Evolutionary conservation across 2,113 vertebrate species (phyloP).

Genomic region (Vicugna pacos): DNA sequence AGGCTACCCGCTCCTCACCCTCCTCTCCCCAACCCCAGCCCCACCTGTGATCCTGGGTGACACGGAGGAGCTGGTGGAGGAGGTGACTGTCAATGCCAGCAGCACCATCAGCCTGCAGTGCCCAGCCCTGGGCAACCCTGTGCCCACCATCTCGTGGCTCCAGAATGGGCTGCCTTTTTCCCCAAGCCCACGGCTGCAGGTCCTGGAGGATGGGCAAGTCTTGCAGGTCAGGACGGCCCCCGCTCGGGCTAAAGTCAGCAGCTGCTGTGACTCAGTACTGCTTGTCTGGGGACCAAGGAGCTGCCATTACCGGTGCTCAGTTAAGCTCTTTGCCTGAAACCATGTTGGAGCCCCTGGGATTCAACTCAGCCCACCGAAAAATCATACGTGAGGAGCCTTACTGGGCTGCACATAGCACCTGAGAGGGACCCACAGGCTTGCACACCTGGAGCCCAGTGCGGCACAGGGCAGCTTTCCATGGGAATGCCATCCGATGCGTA

Average conservation of each 20-base stretch:
- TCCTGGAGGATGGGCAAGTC: slow-evolving; percentile 88
- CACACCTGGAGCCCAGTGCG: fast-evolving
- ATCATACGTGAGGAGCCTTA: fast-evolving
- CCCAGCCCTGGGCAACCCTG: slow-evolving; percentile 87
- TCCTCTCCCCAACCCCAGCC: slow-evolving; percentile 83
- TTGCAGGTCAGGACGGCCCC: slow-evolving; percentile 87
- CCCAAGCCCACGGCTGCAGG: slow-evolving; percentile 83
- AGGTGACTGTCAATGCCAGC: slow-evolving; percentile 89
- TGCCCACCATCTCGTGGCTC: slow-evolving; percentile 91
- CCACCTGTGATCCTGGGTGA: slow-evolving; percentile 89
- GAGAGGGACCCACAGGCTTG: fast-evolving
- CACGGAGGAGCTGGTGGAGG: slow-evolving; percentile 88
- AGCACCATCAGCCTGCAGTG: slow-evolving; percentile 89
- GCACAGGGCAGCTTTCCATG: neutral
- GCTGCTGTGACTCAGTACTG: fast-evolving
- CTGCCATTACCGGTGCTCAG: neutral
- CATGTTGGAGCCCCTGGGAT: neutral
- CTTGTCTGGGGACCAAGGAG: neutral
- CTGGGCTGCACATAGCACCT: fast-evolving
- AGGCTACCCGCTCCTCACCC: fast-evolving
- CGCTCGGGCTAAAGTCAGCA: fast-evolving
- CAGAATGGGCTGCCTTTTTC: slow-evolving; percentile 88
- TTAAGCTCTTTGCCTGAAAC: neutral
- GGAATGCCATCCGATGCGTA: fast-evolving
- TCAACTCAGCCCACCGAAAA: neutral